Evolutionary conservation across 2,888 invertebrate species (phyloP), one percentile per base, ranked within the genome.

Genomic region (Drosophila atroscutellata): DNA sequence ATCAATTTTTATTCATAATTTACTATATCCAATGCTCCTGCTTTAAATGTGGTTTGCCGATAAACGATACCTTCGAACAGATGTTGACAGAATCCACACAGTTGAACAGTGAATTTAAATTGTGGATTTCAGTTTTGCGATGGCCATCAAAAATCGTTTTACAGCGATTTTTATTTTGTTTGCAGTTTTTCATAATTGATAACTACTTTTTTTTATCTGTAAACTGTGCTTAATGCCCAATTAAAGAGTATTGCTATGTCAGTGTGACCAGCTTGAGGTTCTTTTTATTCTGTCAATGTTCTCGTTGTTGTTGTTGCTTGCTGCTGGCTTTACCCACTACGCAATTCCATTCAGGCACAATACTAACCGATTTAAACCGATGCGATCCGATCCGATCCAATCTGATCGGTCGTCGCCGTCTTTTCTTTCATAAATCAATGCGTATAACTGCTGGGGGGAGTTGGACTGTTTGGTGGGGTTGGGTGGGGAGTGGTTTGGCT

Each of bases 361-460:
- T 55, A 60, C 49, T 58, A 55, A 67, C 42, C 57, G 57, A 65
- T 77, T 45, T 52, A 49, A 66, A 51, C 13, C 26, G 36, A 67
- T 56, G 36, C 62, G 64, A 60, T 77, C 45, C 57, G 50, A 63
- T 72, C 30, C 57, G 47, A 63, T 55, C 11, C 34, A 32, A 72
- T 52, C 20, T 54, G 72, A 45, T 82, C 77, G 67, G 65, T 65
- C 64, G 67, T 57, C 71, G 83, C 18, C 72, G 70, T 65, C 60
- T 63, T 51, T 45, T 70, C 70, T 81, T 67, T 63, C 62, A 84
- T 86, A 83, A 83, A 83, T 83, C 83, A 86, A 68, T 59, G 59
- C 73, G 67, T 69, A 69, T 72, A 75, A 84, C 56, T 69, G 71
- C 60, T 64, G 67, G 36, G 18, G 42, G 49, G 20, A 32, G 18